Evolutionary conservation across 1,140 invertebrate genomes (phyloP).

Genomic region (Colletes latitarsis): DNA sequence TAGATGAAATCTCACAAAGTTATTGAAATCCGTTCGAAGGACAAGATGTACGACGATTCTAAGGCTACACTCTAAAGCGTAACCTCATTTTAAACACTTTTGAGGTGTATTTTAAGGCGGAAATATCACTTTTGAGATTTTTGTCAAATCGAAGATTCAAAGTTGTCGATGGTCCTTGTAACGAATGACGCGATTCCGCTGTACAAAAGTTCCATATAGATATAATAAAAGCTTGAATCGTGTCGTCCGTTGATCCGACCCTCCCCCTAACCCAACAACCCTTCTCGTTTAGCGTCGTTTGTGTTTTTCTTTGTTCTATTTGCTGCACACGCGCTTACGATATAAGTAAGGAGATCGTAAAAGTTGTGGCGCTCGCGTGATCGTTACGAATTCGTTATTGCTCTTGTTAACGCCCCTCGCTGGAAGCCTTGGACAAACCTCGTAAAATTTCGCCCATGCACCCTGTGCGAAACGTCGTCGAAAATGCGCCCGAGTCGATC

Average conservation of each 20-base stretch:
- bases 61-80: no score
- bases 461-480: constrained; percentile 41
- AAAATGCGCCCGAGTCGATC: constrained; percentile 42
- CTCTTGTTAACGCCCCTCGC: constrained; percentile 71
- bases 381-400: constrained; percentile 75
- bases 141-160: background rate
- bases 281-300: background rate
- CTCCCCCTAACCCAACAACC: background rate
- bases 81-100: no score
- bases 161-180: no score
- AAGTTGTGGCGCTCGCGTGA: constrained; percentile 68
- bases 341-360: constrained; percentile 56
- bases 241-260: background rate
- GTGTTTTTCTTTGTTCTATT: constrained; percentile 31
- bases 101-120: no score
- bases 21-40: background rate
- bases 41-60: background rate
- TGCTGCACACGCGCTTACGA: constrained; percentile 39
- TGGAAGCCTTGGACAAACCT: constrained; percentile 68
- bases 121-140: background rate
- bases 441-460: constrained; percentile 64
- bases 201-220: no score
- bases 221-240: no score
- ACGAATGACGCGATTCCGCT: no score
- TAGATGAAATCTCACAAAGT: constrained; percentile 20